Evolutionary conservation across 2,797 vertebrate species (phyloP), one percentile per base, ranked within the genome.

Genomic region (Eulemur rubriventer): DNA sequence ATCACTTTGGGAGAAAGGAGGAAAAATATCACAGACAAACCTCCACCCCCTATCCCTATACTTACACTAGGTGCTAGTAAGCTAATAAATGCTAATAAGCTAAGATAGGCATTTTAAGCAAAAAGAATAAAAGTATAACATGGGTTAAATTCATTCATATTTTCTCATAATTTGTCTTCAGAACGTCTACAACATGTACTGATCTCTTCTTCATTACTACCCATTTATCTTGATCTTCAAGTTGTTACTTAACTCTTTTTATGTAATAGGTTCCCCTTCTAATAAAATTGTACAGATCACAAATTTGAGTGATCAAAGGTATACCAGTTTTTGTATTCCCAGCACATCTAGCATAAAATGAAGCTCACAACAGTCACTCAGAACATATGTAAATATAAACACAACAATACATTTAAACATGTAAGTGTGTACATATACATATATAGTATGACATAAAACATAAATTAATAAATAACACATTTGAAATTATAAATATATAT

Each of bases 31-130:
- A 3, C 5, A n/a, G 2, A 65, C 0, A 75, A 75, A 48, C 0
- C 16, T 26, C 9, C 2, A 57, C 57, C 3, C 16, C 2, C 0
- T 86, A 26, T 5, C 7, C 22, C 1, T 8, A 52, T 3, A 28
- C n/a, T 30, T 59, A 57, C 16, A 43, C 20, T 83, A 55, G 59
- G 14, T n/a, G 28, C 30, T 59, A 26, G 10, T 84, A n/a, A 57
- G 14, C 33, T 5, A 82, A 33, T 57, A 65, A 57, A 43, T 41
- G 22, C 8, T 55, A 22, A 55, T 24, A 55, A 24, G 20, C 20
- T 57, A 55, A 59, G 20, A 52, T 67, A 50, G 18, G 9, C 11
- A 17, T 41, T 13, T 67, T 69, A 61, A 30, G 41, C 3, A 48
- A 57, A 86, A 93, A n/a, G 7, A 13, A 46, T 6, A 50, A 52